Evolutionary conservation across 1,140 invertebrate species (phyloP), one percentile per base, ranked within the genome.

Genomic region (Aphaenogaster floridana): DNA sequence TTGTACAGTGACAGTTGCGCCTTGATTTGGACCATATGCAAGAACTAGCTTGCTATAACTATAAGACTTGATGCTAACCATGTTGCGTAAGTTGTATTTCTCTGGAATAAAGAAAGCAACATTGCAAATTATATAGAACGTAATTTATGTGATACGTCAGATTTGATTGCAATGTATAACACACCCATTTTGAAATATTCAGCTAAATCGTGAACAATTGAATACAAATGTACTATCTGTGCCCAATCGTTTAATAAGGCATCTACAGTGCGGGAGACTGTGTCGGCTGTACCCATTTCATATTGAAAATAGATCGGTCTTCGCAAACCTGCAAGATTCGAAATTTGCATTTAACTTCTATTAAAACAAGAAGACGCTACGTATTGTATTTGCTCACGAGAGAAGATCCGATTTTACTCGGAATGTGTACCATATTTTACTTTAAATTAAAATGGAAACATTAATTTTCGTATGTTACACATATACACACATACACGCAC

Each of bases 301-400:
- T 99, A 99, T 87, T 97, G 97, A 85, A 98, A 97, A 94, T 98
- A 98, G 34, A 99, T 97, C 54, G 98, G 97, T 83, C 98, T 96
- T 4, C 98, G 96, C 80, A 97, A 96, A 83, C 97, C 97, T 97
- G 48, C 3, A 59, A 84, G 36, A 76, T 64, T 3, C 17, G 3
- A 42, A 21, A 77, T 64, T 52, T 21, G 21, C 2, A n/a, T 11
- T 59, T 3, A 88, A 76, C 57, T 76, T 13, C 3, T 28, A 39
- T 50, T 64, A 7, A 54, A 78, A 69, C 0, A 87, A 74, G 17
- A 66, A 36, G 7, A 74, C 17, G 9, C 0, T 13, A 61, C 7
- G 9, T 42, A 45, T 76, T 76, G 21, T 76, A 76, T 76, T 9
- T 57, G 39, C 39, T 57, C n/a, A 76, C 52, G 7, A 42, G 0